Conservation (phyloP, 2,797 vertebrate species). For the Eutrigla gurnardus region DNA sequence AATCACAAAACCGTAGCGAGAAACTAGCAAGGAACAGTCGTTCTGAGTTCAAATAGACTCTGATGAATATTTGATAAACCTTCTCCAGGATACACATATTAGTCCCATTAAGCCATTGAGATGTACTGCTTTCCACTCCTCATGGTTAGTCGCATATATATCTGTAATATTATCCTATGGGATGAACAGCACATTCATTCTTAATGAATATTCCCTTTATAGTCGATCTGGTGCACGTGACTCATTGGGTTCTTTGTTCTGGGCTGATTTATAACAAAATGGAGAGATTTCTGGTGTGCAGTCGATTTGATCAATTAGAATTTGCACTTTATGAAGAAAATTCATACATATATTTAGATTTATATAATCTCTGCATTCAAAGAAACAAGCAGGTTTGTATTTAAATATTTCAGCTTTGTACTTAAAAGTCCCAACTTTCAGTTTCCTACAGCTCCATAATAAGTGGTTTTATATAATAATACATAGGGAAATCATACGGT, state of each 20-base stretch:
- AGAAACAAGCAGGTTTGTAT: neutral
- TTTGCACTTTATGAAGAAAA: neutral
- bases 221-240: conserved; percentile 11
- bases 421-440: neutral
- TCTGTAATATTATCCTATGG: conserved; percentile 18
- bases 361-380: neutral
- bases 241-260: conserved; percentile 30
- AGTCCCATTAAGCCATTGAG: conserved; percentile 26
- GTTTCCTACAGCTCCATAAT: neutral
- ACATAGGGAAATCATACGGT: neutral
- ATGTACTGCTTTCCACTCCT: conserved; percentile 11
- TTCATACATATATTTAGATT: neutral
- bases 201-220: conserved; percentile 45
- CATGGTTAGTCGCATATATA: conserved; percentile 21
- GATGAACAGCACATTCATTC: conserved; percentile 39
- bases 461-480: conserved; percentile 17
- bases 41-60: neutral
- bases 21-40: neutral
- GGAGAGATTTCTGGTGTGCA: conserved; percentile 11
- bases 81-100: conserved; percentile 18
- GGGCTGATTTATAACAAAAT: conserved; percentile 3
- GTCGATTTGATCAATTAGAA: conserved; percentile 17
- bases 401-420: conserved; percentile 4
- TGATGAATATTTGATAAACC: conserved; percentile 37
- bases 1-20: neutral